Conservation (phyloP, 2,888 invertebrate species). For the Drosophila flavopinicola region DNA sequence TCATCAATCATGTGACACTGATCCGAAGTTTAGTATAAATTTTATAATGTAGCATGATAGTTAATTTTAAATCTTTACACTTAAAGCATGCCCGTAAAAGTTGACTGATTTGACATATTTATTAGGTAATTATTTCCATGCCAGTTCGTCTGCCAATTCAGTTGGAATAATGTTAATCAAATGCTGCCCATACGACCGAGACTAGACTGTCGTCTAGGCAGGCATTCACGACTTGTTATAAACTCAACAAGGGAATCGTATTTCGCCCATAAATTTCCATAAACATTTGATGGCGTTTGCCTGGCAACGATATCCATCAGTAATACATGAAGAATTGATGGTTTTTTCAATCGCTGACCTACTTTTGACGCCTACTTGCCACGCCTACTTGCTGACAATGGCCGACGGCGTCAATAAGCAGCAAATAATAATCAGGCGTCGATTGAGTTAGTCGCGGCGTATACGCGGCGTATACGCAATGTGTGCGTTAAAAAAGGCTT, state of each 20-base stretch:
- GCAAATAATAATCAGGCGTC: conserved; percentile 39
- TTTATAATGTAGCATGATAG: not conserved
- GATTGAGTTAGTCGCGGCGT: conserved; percentile 14
- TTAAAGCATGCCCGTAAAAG: conserved; percentile 12
- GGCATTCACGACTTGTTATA: conserved; percentile 38
- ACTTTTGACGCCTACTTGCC: conserved; percentile 43
- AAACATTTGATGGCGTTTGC: conserved; percentile 41
- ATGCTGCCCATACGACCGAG: conserved; percentile 25
- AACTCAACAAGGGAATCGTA: conserved; percentile 47
- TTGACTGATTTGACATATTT: conserved; percentile 31
- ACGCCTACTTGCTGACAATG: not conserved
- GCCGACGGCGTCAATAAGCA: conserved; percentile 19
- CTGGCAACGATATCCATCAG: conserved; percentile 48
- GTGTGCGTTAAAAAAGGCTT: conserved; percentile 8
- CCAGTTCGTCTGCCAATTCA: conserved; percentile 54
- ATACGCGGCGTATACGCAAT: conserved; percentile 34
- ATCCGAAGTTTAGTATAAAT: not conserved
- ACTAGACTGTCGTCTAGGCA: conserved; percentile 5
- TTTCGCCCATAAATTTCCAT: conserved; percentile 51
- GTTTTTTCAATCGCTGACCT: conserved; percentile 71
- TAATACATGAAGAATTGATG: conserved; percentile 52
- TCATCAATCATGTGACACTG: not conserved
- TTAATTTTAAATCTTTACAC: not conserved
- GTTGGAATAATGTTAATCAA: conserved; percentile 69
- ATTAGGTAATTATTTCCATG: conserved; percentile 65